These are phyloP conservation scores for Chirona hameri DNA, from an alignment of 2,888 invertebrate genomes.

Conservation along the genomic window DNA sequence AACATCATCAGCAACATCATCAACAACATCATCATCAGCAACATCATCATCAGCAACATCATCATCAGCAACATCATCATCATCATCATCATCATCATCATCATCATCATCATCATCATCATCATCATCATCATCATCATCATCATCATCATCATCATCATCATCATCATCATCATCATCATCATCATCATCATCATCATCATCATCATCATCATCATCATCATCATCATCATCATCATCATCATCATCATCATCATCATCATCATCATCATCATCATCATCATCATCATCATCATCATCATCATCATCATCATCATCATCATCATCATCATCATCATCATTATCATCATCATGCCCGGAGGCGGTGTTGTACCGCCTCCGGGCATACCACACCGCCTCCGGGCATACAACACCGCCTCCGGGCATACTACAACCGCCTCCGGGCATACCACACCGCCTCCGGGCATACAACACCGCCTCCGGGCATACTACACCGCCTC, in stretches of 20 bases:
- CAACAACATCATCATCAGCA: no score
- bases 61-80: no score
- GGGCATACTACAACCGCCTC: no score
- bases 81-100: slow-evolving; percentile 22
- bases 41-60: no score
- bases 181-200: slow-evolving; percentile 22
- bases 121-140: slow-evolving; percentile 22
- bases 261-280: slow-evolving; percentile 22
- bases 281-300: background rate
- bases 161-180: slow-evolving; percentile 22
- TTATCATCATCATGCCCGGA: background rate
- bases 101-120: slow-evolving; percentile 22
- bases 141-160: slow-evolving; percentile 22
- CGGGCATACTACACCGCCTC: no score
- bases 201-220: slow-evolving; percentile 22
- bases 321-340: background rate
- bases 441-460: no score
- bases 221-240: slow-evolving; percentile 7
- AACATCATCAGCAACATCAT: no score
- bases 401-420: no score
- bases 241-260: slow-evolving; percentile 22
- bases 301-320: background rate
- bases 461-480: no score
- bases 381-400: no score
- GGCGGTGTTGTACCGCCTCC: no score